phyloP scores from a whole-genome alignment of 2,888 invertebrate genomes.

The Drosophila macrospina region DNA sequence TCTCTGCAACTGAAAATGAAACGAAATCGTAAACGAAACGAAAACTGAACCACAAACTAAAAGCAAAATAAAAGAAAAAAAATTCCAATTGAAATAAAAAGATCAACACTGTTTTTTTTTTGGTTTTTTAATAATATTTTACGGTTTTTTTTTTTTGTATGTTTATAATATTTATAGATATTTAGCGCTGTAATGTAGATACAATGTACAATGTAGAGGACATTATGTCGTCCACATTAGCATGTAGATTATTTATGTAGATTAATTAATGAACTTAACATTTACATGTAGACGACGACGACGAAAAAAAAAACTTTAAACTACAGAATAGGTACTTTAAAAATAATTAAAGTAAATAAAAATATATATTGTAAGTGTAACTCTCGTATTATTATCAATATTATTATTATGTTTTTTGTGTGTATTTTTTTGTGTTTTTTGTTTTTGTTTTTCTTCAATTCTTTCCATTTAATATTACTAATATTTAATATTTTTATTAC shows the following conservation, averaged over 20 bases:
- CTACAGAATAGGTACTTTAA: slow-evolving; percentile 60
- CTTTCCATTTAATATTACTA: slow-evolving; percentile 21
- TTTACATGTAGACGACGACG: slow-evolving; percentile 69
- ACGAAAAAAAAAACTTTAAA: slow-evolving; percentile 55
- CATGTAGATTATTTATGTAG: slow-evolving; percentile 49
- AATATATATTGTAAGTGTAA: slow-evolving; percentile 28
- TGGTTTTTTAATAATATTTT: slow-evolving; percentile 73
- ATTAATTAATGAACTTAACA: slow-evolving; percentile 78
- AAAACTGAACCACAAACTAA: slow-evolving; percentile 22
- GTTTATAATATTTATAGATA: slow-evolving; percentile 73
- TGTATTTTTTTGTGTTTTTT: slow-evolving; percentile 29
- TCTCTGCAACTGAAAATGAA: slow-evolving; percentile 17
- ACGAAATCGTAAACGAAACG: not conserved
- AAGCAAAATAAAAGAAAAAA: slow-evolving; percentile 2
- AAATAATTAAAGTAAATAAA: slow-evolving; percentile 68
- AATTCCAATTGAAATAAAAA: slow-evolving; percentile 36
- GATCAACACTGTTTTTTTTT: slow-evolving; percentile 53
- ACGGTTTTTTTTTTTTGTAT: slow-evolving; percentile 74
- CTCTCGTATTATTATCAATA: slow-evolving; percentile 13
- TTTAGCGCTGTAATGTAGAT: slow-evolving; percentile 75
- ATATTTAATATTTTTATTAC: slow-evolving; percentile 23
- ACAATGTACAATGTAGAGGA: slow-evolving; percentile 72
- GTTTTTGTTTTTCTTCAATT: slow-evolving; percentile 20
- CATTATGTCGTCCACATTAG: slow-evolving; percentile 50
- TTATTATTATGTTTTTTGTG: slow-evolving; percentile 24